These are phyloP conservation scores for Phrynosoma blainvillii DNA, from an alignment of 2,113 vertebrate genomes.

Conservation along the genomic window DNA sequence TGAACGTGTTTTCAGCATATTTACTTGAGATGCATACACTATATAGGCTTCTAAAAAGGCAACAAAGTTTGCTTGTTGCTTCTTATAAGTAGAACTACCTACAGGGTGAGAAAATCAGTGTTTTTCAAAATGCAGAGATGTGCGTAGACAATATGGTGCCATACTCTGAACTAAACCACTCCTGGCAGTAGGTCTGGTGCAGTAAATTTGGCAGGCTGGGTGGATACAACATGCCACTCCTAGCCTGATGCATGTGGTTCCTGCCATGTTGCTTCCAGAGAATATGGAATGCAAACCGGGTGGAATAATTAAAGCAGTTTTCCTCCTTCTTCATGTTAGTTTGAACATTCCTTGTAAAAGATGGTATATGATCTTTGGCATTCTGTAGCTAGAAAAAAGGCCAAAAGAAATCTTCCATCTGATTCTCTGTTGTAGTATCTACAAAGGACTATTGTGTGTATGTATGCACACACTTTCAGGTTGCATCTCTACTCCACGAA, in stretches of 20 bases:
- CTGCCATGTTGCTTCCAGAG: neutral
- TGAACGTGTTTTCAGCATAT: neutral
- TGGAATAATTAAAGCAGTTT: neutral
- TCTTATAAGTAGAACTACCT: neutral
- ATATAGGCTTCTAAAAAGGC: neutral
- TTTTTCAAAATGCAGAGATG: neutral
- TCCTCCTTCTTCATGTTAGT: too few species aligned
- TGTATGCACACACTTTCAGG: too few species aligned
- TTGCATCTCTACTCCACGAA: too few species aligned
- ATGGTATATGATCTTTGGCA: neutral
- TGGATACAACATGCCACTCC: neutral
- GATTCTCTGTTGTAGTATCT: neutral
- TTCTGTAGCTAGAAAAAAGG: too few species aligned
- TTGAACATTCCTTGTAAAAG: neutral
- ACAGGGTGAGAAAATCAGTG: neutral
- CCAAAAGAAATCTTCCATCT: neutral
- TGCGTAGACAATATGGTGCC: constrained; percentile 9
- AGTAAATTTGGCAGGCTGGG: neutral
- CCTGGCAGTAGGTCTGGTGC: neutral
- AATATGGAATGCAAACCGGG: neutral
- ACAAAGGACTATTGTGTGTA: too few species aligned
- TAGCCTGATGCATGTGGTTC: neutral
- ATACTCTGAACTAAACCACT: neutral
- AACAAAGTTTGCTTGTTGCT: neutral
- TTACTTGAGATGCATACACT: neutral